Evolutionary conservation across 2,888 invertebrate species (phyloP).

Genomic region (Philopedon plagiatum): DNA sequence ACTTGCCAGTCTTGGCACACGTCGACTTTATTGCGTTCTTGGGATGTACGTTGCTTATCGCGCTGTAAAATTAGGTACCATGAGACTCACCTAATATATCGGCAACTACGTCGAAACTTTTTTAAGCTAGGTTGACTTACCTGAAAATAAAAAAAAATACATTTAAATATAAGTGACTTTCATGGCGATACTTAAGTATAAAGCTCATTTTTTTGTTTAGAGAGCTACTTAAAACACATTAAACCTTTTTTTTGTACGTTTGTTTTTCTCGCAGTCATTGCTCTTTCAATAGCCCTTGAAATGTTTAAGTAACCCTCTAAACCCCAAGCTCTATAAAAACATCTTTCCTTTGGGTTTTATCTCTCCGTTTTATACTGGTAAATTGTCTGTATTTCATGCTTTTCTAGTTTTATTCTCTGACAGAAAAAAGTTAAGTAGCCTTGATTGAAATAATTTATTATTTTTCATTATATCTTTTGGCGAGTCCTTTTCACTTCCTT

Average conservation of each 20-base stretch:
- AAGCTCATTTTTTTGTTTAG: not conserved
- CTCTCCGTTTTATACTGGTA: not conserved
- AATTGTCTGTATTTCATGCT: not conserved
- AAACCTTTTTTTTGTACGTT: conserved; percentile 5
- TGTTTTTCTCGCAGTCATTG: not conserved
- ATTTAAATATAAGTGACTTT: not conserved
- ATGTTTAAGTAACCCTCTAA: conserved; percentile 5
- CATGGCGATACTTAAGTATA: not conserved
- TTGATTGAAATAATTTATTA: not conserved
- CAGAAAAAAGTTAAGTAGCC: not conserved
- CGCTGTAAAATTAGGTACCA: too few species aligned
- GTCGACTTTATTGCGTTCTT: too few species aligned
- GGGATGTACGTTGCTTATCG: too few species aligned
- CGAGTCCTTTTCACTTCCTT: too few species aligned
- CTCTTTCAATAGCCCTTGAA: not conserved
- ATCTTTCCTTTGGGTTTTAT: conserved; percentile 1
- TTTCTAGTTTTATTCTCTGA: not conserved
- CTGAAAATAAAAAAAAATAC: not conserved
- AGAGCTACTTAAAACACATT: not conserved
- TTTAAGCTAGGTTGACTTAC: not conserved
- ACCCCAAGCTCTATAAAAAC: conserved; percentile 1
- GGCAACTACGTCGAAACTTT: not conserved
- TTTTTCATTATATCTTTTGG: too few species aligned
- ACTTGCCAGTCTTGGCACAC: too few species aligned
- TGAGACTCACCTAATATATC: too few species aligned